A percentile compares a stretch with the other conserved stretches of the same genome.
Conservation (phyloP, 2,113 vertebrate species). For the rat (Rattus norvegicus) region DNA sequence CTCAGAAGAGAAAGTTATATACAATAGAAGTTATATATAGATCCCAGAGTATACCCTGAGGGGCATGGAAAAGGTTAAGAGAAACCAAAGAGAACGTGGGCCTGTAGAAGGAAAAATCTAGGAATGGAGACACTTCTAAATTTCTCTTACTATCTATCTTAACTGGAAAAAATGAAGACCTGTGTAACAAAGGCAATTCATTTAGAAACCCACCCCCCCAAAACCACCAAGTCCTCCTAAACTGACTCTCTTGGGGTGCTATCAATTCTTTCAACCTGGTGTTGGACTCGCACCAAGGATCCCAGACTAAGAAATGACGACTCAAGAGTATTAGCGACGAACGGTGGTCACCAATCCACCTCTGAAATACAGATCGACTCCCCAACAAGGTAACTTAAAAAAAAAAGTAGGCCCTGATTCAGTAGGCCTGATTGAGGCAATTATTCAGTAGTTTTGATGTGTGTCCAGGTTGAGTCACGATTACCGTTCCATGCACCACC, state of each 20-base stretch:
- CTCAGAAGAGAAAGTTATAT: background rate
- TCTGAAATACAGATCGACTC: background rate
- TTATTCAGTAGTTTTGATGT: background rate
- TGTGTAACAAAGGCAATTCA: background rate
- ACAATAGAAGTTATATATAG: background rate
- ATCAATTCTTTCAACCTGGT: background rate
- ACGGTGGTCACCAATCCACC: background rate
- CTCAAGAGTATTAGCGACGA: background rate
- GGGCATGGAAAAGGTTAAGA: background rate
- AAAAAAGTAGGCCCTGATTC: background rate
- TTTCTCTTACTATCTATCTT: background rate
- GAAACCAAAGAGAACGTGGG: background rate
- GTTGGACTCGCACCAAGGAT: background rate
- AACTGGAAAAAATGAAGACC: background rate
- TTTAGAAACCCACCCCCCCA: background rate
- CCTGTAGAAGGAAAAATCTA: background rate
- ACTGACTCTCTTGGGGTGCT: background rate
- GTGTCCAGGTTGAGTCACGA: background rate
- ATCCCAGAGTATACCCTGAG: background rate
- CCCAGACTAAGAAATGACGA: background rate
- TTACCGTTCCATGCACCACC: too few species aligned
- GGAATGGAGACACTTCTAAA: background rate
- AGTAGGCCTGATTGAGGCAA: background rate
- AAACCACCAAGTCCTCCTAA: background rate
- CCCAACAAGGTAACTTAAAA: background rate